Evolutionary conservation across 2,797 vertebrate species (phyloP), one percentile per base, ranked within the genome.

Genomic region (Takifugu ocellatus): DNA sequence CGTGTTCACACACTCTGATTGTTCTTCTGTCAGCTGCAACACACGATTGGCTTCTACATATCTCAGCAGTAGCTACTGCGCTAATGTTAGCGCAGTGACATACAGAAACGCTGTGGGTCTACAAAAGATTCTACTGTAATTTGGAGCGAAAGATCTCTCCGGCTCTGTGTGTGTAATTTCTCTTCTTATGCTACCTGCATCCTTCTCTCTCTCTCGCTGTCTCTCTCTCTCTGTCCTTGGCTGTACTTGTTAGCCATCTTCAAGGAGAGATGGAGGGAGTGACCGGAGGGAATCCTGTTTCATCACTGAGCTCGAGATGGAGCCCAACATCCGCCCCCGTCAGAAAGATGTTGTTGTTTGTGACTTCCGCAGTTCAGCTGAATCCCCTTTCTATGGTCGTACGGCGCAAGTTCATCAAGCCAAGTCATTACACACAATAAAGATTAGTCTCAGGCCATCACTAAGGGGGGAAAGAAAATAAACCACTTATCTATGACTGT

Each of bases 241-340:
- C 83, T 76, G 57, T 70, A 75, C 75, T 83, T 39, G 27, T 83
- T 79, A 83, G 83, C 77, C 58, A 5, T 80, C 84, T 84, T 86
- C 80, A 80, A 79, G 81, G 67, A 75, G 79, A 74, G 70, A 63
- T 56, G 45, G 48, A 57, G 49, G 6, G 29, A 58, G 59, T 75
- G 78, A 78, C 73, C 77, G 57, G 68, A 73, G 84, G 81, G 83
- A 71, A 74, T 85, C 73, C 73, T 67, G 73, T 88, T 87, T 88
- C 85, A 88, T 88, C 84, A 87, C 75, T 63, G 65, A 55, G 63
- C 66, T 64, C 7, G 64, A 79, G 74, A 74, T 72, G 56, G 66
- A 75, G 74, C 56, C 67, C 74, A 73, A 82, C 77, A 71, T 79
- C 75, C 78, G 68, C 67, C 75, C 70, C 73, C 53, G 54, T 81